phyloP scores from a whole-genome alignment of 2,888 invertebrate species.

The Drosophila kanekoi region DNA sequence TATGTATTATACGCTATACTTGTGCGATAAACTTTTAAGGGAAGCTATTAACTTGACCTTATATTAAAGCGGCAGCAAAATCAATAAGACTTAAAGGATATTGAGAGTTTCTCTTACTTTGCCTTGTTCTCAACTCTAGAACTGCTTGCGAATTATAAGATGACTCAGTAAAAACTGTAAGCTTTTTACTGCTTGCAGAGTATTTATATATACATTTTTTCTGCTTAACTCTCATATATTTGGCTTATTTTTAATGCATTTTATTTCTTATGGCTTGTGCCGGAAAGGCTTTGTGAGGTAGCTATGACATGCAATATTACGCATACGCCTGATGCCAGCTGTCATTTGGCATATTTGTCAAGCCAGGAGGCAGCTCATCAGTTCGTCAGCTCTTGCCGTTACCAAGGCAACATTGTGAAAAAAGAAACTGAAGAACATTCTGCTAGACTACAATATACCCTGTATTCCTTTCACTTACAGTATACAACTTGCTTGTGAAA shows the following conservation, averaged over 20 bases:
- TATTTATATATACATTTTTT: not conserved
- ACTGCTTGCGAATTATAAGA: not conserved
- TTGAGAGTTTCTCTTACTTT: no score
- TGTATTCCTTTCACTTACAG: not conserved
- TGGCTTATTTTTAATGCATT: conserved; percentile 2
- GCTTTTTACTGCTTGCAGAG: not conserved
- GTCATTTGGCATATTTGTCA: conserved; percentile 51
- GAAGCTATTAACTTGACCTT: not conserved
- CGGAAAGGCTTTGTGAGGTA: not conserved
- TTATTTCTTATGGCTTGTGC: not conserved
- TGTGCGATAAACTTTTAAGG: not conserved
- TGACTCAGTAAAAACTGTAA: not conserved
- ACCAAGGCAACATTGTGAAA: conserved; percentile 1
- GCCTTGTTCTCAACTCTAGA: not conserved
- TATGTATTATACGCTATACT: not conserved
- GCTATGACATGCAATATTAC: conserved; percentile 52
- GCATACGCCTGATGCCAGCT: conserved; percentile 52
- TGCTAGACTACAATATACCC: not conserved
- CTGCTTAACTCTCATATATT: not conserved
- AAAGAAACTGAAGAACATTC: no score
- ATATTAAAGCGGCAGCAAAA: not conserved
- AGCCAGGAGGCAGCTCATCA: conserved; percentile 29
- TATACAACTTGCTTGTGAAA: no score
- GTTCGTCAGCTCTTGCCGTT: conserved; percentile 11
- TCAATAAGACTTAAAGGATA: not conserved